These are phyloP conservation scores for Gallinago jamesoni DNA, from an alignment of 2,113 vertebrate genomes.

Conservation along the genomic window DNA sequence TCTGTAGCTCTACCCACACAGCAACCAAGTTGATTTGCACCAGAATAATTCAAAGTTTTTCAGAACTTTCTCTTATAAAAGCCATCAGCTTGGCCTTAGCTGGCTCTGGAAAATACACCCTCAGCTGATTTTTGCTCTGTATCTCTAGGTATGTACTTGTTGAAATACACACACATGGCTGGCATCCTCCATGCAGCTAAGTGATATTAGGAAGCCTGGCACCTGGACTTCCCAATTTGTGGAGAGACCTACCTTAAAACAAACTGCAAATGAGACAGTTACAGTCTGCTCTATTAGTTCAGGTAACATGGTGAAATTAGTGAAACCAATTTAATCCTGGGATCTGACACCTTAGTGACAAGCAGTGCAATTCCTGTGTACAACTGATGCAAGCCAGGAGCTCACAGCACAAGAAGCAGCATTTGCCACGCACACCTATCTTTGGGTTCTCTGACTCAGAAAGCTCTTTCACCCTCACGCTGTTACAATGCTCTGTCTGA, in stretches of 20 bases:
- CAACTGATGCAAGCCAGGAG: not conserved
- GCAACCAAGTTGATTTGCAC: not conserved
- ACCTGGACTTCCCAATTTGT: not conserved
- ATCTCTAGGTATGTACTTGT: not conserved
- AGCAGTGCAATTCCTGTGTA: not conserved
- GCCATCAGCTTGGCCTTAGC: not conserved
- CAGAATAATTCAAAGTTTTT: not conserved
- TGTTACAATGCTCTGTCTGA: not conserved
- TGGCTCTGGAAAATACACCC: not conserved
- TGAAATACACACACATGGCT: not conserved
- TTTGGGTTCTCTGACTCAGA: not conserved
- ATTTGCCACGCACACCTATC: not conserved
- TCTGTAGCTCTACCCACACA: not conserved
- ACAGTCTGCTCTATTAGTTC: not conserved
- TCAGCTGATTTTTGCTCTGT: not conserved
- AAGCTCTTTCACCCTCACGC: not conserved
- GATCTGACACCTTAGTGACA: not conserved
- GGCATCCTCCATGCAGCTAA: not conserved
- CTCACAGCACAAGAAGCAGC: not conserved
- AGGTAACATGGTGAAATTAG: not conserved
- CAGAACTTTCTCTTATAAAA: not conserved
- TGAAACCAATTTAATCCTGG: not conserved
- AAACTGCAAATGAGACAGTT: not conserved
- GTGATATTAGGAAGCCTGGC: not conserved
- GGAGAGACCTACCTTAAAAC: not conserved